phyloP scores from a whole-genome alignment of 2,113 vertebrate genomes.

The Lathamus discolor region DNA sequence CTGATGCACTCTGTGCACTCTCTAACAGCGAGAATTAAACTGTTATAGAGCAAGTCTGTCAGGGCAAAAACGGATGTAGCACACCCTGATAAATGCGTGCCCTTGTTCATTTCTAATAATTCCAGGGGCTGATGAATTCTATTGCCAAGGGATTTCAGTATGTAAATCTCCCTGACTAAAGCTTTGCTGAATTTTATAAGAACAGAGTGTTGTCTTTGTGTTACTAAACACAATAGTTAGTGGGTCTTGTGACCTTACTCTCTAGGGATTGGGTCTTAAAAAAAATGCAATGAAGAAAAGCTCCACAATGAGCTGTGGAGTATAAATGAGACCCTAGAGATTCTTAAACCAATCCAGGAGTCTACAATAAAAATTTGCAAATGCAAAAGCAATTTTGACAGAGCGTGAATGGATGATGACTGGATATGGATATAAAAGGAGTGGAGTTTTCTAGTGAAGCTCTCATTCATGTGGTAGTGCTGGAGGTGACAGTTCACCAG shows the following conservation, averaged over 20 bases:
- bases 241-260: slow-evolving; percentile 43
- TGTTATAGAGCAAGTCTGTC: background rate
- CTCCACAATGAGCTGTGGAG: slow-evolving; percentile 38
- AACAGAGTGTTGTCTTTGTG: slow-evolving; percentile 59
- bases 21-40: slow-evolving; percentile 30
- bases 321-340: slow-evolving; percentile 71
- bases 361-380: slow-evolving; percentile 67
- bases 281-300: slow-evolving; percentile 71
- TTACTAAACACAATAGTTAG: slow-evolving; percentile 67
- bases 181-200: slow-evolving; percentile 64
- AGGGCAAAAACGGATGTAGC: slow-evolving; percentile 15
- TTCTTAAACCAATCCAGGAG: slow-evolving; percentile 62
- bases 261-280: slow-evolving; percentile 64
- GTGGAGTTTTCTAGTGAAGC: background rate
- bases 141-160: slow-evolving; percentile 56
- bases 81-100: slow-evolving; percentile 42
- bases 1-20: background rate
- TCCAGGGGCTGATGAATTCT: slow-evolving; percentile 57
- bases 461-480: slow-evolving; percentile 40
- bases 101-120: slow-evolving; percentile 65
- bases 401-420: slow-evolving; percentile 49
- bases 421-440: slow-evolving; percentile 48
- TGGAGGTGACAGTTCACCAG: slow-evolving; percentile 59
- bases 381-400: slow-evolving; percentile 51
- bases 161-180: slow-evolving; percentile 62